A percentile compares a stretch with the other conserved stretches of the same genome.
phyloP scores from a whole-genome alignment of 2,113 vertebrate genomes.

The Bungarus multicinctus region DNA sequence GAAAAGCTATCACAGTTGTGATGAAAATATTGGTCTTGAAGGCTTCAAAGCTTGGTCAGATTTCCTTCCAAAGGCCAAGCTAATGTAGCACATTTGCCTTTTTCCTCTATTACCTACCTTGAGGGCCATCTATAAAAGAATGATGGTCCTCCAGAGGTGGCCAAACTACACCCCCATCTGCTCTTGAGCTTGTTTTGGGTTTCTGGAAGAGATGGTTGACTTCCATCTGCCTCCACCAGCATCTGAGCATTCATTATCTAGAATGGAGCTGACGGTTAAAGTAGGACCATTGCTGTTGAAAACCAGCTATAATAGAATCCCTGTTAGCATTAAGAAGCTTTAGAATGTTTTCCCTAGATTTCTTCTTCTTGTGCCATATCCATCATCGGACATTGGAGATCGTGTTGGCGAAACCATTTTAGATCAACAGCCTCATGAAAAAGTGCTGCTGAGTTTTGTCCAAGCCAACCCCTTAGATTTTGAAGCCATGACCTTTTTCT shows the following conservation, averaged over 20 bases:
- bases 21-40: neutral
- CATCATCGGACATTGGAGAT: too few relatives aligned
- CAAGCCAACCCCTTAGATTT: too few relatives aligned
- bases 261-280: neutral
- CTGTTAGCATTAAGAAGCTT: neutral
- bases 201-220: neutral
- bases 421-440: too few relatives aligned
- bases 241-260: neutral
- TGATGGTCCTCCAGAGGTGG: neutral
- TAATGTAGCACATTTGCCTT: neutral
- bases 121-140: neutral
- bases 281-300: neutral
- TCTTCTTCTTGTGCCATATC: too few relatives aligned
- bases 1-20: neutral
- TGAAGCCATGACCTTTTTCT: too few relatives aligned
- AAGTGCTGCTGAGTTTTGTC: too few relatives aligned
- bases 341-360: neutral
- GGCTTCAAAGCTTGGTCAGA: neutral
- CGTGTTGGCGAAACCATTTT: too few relatives aligned
- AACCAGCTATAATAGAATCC: neutral
- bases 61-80: neutral
- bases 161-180: neutral
- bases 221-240: neutral
- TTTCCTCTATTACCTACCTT: neutral
- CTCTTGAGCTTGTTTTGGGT: neutral